Evolutionary conservation across 1,140 invertebrate genomes (phyloP).

Genomic region (Drosophila mayri): DNA sequence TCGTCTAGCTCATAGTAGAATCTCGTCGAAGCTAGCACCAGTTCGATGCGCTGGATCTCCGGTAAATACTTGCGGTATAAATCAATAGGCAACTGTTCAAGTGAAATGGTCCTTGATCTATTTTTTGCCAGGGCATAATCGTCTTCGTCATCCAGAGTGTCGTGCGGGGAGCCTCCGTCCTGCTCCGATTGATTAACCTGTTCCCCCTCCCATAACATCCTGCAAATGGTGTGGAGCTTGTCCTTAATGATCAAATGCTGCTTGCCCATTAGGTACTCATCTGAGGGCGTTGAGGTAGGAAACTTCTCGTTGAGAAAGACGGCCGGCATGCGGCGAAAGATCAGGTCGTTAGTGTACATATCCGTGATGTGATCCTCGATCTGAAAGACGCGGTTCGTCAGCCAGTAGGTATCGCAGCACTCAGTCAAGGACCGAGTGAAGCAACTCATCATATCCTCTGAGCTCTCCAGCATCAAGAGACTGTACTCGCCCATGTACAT

Average conservation of each 20-base stretch:
- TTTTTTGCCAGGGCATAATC: background rate
- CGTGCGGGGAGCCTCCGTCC: background rate
- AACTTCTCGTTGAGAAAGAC: conserved; percentile 78
- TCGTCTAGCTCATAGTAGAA: conserved; percentile 66
- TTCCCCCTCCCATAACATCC: conserved; percentile 20
- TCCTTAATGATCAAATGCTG: conserved; percentile 79
- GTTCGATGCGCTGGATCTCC: conserved; percentile 77
- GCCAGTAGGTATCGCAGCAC: conserved; percentile 45
- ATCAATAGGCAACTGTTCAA: conserved; percentile 21
- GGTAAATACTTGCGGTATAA: conserved; percentile 60
- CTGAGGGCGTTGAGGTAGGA: conserved; percentile 68
- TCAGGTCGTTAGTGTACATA: conserved; percentile 61
- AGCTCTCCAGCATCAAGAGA: conserved; percentile 68
- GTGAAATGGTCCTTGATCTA: background rate
- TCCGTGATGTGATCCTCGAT: conserved; percentile 72
- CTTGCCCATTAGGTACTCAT: conserved; percentile 72
- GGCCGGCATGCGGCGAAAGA: conserved; percentile 55
- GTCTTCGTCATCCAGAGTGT: conserved; percentile 1
- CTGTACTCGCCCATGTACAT: conserved; percentile 74
- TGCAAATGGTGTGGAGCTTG: conserved; percentile 55
- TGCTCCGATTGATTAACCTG: background rate
- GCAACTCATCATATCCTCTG: conserved; percentile 72
- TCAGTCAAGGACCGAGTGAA: conserved; percentile 52
- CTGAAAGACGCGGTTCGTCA: conserved; percentile 55
- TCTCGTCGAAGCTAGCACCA: conserved; percentile 60